Evolutionary conservation across 2,113 vertebrate genomes (phyloP).

Genomic region (Rissa tridactyla): DNA sequence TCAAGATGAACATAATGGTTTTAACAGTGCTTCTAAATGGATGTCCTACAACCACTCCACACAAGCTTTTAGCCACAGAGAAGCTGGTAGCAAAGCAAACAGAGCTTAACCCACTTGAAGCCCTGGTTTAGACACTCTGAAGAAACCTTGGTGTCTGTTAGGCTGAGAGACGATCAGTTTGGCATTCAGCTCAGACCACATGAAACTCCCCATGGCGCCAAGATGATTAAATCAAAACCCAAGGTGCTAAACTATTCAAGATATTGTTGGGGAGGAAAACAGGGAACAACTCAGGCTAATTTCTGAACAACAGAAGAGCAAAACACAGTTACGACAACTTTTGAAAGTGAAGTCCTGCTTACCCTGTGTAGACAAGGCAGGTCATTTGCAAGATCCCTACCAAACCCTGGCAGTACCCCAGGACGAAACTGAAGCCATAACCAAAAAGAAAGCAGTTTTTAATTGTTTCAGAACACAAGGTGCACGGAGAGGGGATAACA

Average conservation of each 20-base stretch:
- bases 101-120: background rate
- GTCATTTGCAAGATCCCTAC: background rate
- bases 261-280: background rate
- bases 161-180: background rate
- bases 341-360: background rate
- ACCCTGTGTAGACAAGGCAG: background rate
- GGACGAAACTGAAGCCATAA: background rate
- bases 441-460: background rate
- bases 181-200: background rate
- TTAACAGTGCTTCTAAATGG: background rate
- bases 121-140: background rate
- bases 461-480: background rate
- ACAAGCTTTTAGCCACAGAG: background rate
- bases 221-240: background rate
- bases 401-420: background rate
- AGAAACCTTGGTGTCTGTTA: background rate
- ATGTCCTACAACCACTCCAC: background rate
- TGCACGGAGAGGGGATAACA: background rate
- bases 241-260: background rate
- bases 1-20: background rate
- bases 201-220: background rate
- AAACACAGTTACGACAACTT: background rate
- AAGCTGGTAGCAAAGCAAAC: background rate
- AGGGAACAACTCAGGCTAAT: background rate
- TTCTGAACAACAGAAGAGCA: background rate